Percentiles rank a stretch among this genome's conserved stretches.
phyloP scores from a whole-genome alignment of 2,888 invertebrate species.

The Hetaerina titia region DNA sequence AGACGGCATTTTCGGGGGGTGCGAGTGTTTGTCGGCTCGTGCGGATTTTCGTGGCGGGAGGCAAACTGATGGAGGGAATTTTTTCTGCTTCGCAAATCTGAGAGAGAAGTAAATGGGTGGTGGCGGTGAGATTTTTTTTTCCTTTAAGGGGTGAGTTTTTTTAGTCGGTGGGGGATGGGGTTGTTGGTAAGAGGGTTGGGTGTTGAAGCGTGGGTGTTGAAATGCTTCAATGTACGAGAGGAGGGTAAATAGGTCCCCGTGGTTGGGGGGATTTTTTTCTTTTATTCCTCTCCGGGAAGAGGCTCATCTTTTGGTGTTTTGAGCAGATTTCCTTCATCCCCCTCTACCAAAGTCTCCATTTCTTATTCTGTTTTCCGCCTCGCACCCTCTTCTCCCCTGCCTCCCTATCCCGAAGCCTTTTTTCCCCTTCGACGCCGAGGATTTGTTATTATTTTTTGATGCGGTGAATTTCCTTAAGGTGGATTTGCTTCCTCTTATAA shows the following conservation, averaged over 20 bases:
- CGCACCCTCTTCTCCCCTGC: neutral
- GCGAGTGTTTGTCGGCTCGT: neutral
- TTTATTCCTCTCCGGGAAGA: constrained; percentile 26
- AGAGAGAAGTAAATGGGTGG: neutral
- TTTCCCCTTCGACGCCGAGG: neutral
- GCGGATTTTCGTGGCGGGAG: neutral
- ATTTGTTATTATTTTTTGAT: constrained; percentile 47
- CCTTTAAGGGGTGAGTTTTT: neutral
- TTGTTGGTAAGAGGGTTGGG: neutral
- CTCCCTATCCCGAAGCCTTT: neutral
- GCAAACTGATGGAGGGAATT: constrained; percentile 38
- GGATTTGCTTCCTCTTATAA: constrained; percentile 37
- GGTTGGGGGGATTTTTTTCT: constrained; percentile 2
- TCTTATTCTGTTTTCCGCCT: constrained; percentile 30
- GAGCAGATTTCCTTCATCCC: constrained; percentile 47
- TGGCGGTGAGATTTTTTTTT: neutral
- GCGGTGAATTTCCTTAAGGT: constrained; percentile 13
- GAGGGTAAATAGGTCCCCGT: neutral
- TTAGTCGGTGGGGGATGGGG: neutral
- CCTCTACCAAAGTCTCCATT: neutral
- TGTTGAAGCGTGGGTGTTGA: constrained; percentile 45
- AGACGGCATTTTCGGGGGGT: neutral
- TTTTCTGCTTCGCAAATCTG: constrained; percentile 32
- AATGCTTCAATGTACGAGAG: constrained; percentile 27
- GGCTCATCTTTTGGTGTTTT: constrained; percentile 45